Base-by-base conservation (phyloP, 2,113 vertebrate species). In the Eira barbara region DNA sequence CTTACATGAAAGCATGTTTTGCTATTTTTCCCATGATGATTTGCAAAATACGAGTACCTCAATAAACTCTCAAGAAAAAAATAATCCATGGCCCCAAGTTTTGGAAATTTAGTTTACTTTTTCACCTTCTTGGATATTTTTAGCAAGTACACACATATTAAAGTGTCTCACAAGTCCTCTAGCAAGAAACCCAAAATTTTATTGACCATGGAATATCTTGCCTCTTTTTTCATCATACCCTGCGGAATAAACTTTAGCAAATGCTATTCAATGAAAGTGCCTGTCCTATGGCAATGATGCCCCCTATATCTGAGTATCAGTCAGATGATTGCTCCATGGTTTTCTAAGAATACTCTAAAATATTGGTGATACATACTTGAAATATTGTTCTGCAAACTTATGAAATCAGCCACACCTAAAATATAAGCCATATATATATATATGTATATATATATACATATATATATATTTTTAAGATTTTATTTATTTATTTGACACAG, bases 41-140 rank as follows among this genome's bases (percentile, higher is more conserved):
- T 96, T 85, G 6, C 9, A 86, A 78, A 83, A 29, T 83, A 11
- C 1, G 57, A 42, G 34, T 10, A 69, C 18, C 11, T 73, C 31
- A 63, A 2, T 86, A 74, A 79, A 7, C 21, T 83, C 42, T 9
- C 1, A 27, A 34, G 18, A 39, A 45, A 80, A 93, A 89, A 18
- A 23, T 49, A 81, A 76, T 34, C 0, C 36, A 82, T 91, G 31
- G 18, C 49, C 13, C 7, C 67, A 31, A 91, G n/a, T 6, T 74
- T 71, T 91, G 23, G 21, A 84, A 78, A 83, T 63, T 95, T 39
- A 47, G 21, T 63, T n/a, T 82, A 49, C 31, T n/a, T 91, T 91
- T 21, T 65, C 9, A 29, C 21, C 15, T 82, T 36, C 13, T 86
- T 52, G 3, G 18, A n/a, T 81, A 89, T 67, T 76, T 94, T 78